phyloP scores from a whole-genome alignment of 2,888 invertebrate genomes.

The Apoda limacodes region DNA sequence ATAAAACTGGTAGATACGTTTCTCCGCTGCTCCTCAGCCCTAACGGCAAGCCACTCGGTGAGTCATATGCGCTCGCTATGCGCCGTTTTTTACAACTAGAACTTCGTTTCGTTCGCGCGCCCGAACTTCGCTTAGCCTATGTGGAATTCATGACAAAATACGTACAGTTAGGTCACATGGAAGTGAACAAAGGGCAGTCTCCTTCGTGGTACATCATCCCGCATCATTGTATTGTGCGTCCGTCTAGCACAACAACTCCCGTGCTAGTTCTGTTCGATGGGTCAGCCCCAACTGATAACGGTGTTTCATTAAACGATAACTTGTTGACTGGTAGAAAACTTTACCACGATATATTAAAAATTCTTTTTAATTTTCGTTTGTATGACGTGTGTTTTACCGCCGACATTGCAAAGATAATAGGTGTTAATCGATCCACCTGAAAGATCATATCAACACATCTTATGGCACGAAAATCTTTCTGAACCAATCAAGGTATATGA shows the following conservation, averaged over 20 bases:
- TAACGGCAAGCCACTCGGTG: conserved; percentile 5
- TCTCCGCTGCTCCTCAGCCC: no score
- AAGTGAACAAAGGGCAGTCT: background rate
- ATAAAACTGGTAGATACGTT: conserved; percentile 8
- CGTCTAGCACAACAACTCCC: conserved; percentile 8
- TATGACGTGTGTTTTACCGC: no score
- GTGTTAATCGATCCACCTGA: conserved; percentile 3
- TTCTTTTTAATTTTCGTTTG: conserved; percentile 9
- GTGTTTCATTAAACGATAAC: conserved; percentile 8
- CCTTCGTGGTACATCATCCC: conserved; percentile 11
- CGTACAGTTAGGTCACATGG: conserved; percentile 11
- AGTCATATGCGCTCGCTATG: conserved; percentile 4
- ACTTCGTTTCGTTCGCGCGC: background rate
- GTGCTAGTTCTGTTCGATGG: conserved; percentile 10
- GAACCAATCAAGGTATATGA: conserved; percentile 5
- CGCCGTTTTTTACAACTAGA: conserved; percentile 4
- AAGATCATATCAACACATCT: conserved; percentile 7
- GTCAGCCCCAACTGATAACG: conserved; percentile 4
- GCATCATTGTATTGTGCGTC: conserved; percentile 7
- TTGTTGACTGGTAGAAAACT: conserved; percentile 9
- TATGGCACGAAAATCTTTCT: conserved; percentile 1
- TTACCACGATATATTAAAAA: conserved; percentile 4
- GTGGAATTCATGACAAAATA: conserved; percentile 10
- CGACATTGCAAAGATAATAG: conserved; percentile 9
- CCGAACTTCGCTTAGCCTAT: conserved; percentile 1